phyloP scores from a whole-genome alignment of 2,113 vertebrate species.

The Syrmaticus mikado region DNA sequence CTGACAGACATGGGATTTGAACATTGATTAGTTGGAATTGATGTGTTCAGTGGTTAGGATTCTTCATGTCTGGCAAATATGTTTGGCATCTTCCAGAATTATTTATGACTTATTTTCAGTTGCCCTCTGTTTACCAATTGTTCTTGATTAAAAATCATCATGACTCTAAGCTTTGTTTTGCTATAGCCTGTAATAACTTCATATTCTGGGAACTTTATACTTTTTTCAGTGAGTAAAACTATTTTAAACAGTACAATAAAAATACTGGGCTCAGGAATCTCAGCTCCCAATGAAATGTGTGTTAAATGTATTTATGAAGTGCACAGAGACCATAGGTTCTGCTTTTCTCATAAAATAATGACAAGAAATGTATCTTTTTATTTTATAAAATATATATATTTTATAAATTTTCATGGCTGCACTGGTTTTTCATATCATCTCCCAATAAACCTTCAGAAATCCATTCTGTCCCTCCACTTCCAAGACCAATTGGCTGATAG shows the following conservation, averaged over 20 bases:
- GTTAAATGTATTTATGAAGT: constrained; percentile 20
- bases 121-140: neutral
- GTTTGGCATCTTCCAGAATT: neutral
- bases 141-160: neutral
- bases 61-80: neutral
- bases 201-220: neutral
- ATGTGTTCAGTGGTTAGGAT: neutral
- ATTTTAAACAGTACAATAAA: constrained; percentile 28
- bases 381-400: neutral
- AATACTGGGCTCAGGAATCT: constrained; percentile 27
- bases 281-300: neutral
- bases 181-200: neutral
- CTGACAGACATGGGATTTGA: neutral
- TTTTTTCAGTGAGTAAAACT: constrained; percentile 6
- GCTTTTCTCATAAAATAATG: constrained; percentile 39
- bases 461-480: constrained; percentile 68
- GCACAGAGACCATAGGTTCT: neutral
- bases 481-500: constrained; percentile 74
- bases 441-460: constrained; percentile 74
- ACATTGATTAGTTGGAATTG: neutral
- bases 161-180: neutral
- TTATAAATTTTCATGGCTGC: constrained; percentile 52
- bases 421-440: constrained; percentile 51
- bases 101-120: neutral
- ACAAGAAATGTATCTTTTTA: neutral